phyloP scores from a whole-genome alignment of 2,797 vertebrate species.

The Rhincodon typus region DNA sequence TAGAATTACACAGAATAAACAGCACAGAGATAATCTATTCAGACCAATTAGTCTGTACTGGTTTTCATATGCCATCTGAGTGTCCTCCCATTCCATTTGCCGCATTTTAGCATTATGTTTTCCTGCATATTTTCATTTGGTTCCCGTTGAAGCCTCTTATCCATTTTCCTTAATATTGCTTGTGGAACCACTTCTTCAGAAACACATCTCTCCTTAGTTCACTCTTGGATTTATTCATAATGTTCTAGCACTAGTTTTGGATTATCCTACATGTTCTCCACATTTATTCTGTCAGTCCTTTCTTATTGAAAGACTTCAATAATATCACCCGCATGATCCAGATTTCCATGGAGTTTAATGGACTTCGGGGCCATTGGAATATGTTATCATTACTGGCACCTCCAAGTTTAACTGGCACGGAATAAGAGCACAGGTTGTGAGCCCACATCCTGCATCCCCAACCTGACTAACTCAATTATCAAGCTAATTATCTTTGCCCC shows the following conservation, averaged over 20 bases:
- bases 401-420: too few species aligned
- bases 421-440: too few species aligned
- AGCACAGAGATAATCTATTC: not conserved
- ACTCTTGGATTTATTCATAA: not conserved
- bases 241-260: not conserved
- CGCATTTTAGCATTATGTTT: not conserved
- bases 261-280: not conserved
- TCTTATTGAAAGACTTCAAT: not conserved
- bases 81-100: not conserved
- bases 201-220: too few species aligned
- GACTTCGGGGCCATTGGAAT: too few species aligned
- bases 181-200: too few species aligned
- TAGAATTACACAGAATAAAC: not conserved
- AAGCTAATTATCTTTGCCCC: too few species aligned
- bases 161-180: too few species aligned
- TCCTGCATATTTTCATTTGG: not conserved
- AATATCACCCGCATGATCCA: not conserved
- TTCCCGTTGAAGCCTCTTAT: too few species aligned
- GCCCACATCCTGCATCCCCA: too few species aligned
- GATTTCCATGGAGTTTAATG: too few species aligned
- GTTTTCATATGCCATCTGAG: not conserved
- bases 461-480: too few species aligned
- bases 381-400: too few species aligned
- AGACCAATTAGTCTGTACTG: not conserved
- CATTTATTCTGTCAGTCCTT: not conserved